Base-by-base conservation (phyloP, 2,888 invertebrate species). In the Dasypolia templi region DNA sequence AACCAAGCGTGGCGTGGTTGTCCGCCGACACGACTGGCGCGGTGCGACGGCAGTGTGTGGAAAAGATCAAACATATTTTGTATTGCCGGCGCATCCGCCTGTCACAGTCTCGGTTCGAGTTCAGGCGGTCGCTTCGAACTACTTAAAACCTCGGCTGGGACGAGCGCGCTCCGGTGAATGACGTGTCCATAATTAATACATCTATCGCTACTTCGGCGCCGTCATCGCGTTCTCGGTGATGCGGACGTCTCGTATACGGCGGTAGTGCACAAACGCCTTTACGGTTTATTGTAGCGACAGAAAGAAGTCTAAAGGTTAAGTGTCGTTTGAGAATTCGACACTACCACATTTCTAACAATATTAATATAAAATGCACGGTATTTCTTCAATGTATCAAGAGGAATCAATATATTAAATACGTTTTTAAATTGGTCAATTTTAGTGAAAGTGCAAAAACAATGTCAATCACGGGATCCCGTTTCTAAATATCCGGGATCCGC, bases 361-460 rank as follows among this genome's bases (percentile, higher is more conserved):
- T 19, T 42, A 19, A 46, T 5, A 53, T n/a, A 69, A 56, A 72
- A 68, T 71, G 55, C 68, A 29, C 35, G 32, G 26, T 12, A 9
- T 62, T 19, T 35, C 9, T 19, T 26, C n/a, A 53, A 42, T 32
- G 1, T 26, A 7, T 17, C 1, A 44, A 55, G 6, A 9, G 11
- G 32, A 35, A 44, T 53, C 6, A 22, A 67, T 35, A 44, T 0
- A 35, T 22, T 1, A n/a, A 71, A 72, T 42, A 71, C 19, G n/a
- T 69, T 51, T 3, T 44, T 29, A 29, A 56, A 72, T 70, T 71
- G 70, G 49, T 32, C 0, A 26, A 3, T 32, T n/a, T 39, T 58
- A 6, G 6, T 32, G 11, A 49, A 3, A 58, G 3, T 49, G 17
- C 42, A 19, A 26, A 11, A 1, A 58, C 2, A 29, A 14, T 14